These are phyloP conservation scores for Drepana falcataria DNA, from an alignment of 2,888 invertebrate genomes.

Conservation along the genomic window DNA sequence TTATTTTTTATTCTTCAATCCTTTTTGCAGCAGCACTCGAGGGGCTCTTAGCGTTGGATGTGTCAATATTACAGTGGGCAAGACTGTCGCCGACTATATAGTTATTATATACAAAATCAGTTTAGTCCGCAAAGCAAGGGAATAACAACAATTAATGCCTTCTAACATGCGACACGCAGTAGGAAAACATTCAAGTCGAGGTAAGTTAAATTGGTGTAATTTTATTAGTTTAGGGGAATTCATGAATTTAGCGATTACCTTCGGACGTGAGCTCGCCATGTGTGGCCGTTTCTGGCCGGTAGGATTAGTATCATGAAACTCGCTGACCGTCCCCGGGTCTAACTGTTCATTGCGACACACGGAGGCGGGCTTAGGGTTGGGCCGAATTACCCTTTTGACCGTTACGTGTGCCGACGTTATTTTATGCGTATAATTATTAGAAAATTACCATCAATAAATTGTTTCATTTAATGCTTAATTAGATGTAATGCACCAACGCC, in stretches of 20 bases:
- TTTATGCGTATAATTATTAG: no score
- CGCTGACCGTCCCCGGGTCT: slow-evolving; percentile 2
- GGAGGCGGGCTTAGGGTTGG: slow-evolving; percentile 5
- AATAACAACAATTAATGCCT: no score
- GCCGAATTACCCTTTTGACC: neutral
- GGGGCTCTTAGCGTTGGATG: neutral
- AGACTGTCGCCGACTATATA: no score
- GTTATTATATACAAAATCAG: no score
- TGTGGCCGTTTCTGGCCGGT: slow-evolving; percentile 9
- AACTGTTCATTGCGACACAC: slow-evolving; percentile 4
- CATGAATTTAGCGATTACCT: slow-evolving; percentile 33
- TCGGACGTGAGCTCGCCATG: slow-evolving; percentile 31
- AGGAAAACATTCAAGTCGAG: neutral
- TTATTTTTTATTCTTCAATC: no score
- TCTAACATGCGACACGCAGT: neutral
- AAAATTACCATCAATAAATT: no score
- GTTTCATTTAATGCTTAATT: no score
- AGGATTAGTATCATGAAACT: slow-evolving; percentile 13
- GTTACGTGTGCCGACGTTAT: neutral
- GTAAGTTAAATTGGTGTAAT: neutral
- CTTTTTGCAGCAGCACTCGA: no score
- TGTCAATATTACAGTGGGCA: no score
- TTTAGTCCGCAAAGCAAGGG: no score
- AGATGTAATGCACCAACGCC: no score
- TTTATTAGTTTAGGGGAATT: slow-evolving; percentile 14